Percentiles rank a stretch among this genome's conserved stretches.
phyloP scores from a whole-genome alignment of 2,888 invertebrate genomes.

The Pardosa pseudoannulata region DNA sequence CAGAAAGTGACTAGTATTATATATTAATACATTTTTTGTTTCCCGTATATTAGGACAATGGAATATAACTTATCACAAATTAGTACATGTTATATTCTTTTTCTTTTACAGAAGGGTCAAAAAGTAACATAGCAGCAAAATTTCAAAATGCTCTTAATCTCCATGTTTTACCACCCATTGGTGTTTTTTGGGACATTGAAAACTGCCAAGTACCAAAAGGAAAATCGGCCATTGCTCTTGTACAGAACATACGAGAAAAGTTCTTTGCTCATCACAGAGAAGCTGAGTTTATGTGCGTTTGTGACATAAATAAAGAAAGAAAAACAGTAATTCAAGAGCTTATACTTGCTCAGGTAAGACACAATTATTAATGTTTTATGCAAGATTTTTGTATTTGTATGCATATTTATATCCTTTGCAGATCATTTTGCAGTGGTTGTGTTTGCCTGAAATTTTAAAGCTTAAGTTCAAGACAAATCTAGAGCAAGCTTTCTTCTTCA shows the following conservation, averaged over 20 bases:
- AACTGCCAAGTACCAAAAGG: slow-evolving; percentile 91
- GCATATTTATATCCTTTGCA: too few relatives aligned
- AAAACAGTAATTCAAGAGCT: slow-evolving; percentile 87
- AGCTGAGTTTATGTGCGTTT: slow-evolving; percentile 92
- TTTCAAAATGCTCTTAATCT: slow-evolving; percentile 63
- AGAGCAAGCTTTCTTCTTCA: too few relatives aligned
- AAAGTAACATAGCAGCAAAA: slow-evolving; percentile 69
- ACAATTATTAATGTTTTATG: too few relatives aligned
- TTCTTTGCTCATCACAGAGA: slow-evolving; percentile 87
- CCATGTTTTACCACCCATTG: slow-evolving; percentile 82
- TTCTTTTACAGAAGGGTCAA: slow-evolving; percentile 40
- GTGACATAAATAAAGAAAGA: slow-evolving; percentile 90
- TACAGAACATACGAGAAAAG: slow-evolving; percentile 84
- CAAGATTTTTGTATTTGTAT: too few relatives aligned
- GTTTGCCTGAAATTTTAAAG: too few relatives aligned
- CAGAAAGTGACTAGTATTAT: too few relatives aligned
- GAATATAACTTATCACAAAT: too few relatives aligned
- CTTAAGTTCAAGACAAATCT: too few relatives aligned
- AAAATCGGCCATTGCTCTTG: slow-evolving; percentile 87
- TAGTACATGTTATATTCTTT: neutral
- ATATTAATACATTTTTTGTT: too few relatives aligned
- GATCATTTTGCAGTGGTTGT: too few relatives aligned
- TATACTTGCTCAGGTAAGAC: slow-evolving; percentile 88
- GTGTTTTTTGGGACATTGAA: slow-evolving; percentile 96
- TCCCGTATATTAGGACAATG: too few relatives aligned